phyloP scores from a whole-genome alignment of 2,888 invertebrate species.

The Drosophila suboccidentalis region DNA sequence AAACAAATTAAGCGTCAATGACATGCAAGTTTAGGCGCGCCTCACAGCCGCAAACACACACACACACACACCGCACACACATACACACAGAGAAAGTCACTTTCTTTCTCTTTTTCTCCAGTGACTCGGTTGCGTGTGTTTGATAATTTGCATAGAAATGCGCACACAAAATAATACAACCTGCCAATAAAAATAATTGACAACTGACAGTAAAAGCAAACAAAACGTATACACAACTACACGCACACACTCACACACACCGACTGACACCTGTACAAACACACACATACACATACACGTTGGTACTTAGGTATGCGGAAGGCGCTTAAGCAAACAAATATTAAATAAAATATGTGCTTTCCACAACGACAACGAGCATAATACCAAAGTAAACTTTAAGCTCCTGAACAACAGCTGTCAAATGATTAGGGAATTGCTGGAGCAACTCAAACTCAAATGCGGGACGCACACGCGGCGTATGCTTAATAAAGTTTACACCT shows the following conservation, averaged over 20 bases:
- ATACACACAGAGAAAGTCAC: slow-evolving; percentile 16
- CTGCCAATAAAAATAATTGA: slow-evolving; percentile 80
- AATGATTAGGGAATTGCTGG: slow-evolving; percentile 64
- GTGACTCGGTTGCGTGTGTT: slow-evolving; percentile 48
- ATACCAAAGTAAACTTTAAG: slow-evolving; percentile 64
- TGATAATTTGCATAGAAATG: slow-evolving; percentile 73
- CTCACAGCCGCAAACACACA: slow-evolving; percentile 42
- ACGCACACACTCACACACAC: slow-evolving; percentile 12
- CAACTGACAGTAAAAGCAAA: slow-evolving; percentile 75
- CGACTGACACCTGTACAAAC: neutral
- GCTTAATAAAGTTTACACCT: slow-evolving; percentile 72
- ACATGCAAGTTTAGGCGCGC: slow-evolving; percentile 74
- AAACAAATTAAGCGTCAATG: slow-evolving; percentile 78
- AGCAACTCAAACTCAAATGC: slow-evolving; percentile 19
- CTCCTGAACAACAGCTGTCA: slow-evolving; percentile 65
- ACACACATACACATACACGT: slow-evolving; percentile 19
- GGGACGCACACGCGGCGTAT: slow-evolving; percentile 56
- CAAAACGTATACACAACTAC: slow-evolving; percentile 43
- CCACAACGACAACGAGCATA: slow-evolving; percentile 34
- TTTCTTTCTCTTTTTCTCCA: neutral
- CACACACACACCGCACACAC: slow-evolving; percentile 18
- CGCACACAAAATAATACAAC: slow-evolving; percentile 76
- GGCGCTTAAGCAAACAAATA: slow-evolving; percentile 58
- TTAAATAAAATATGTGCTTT: slow-evolving; percentile 65
- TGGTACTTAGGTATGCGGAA: slow-evolving; percentile 25